Evolutionary conservation across 64 coral and sea anemone genomes (phyloP), one percentile per base, ranked within the genome.

Genomic region (Pocillopora verrucosa): DNA sequence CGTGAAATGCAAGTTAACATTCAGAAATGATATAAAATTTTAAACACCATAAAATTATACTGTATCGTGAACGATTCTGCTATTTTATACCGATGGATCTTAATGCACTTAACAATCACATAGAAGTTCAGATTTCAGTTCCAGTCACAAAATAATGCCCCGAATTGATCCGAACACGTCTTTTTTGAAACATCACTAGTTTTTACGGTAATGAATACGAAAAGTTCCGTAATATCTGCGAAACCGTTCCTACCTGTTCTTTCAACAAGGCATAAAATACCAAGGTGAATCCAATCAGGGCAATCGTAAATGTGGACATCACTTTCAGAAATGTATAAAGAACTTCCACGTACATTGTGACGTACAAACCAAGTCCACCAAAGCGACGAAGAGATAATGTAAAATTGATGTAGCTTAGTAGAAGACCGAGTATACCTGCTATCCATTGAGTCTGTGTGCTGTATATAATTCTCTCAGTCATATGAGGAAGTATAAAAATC

Each of bases 271-370:
- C 56, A 16, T 92, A 83, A 56, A 92, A 96, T 36, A 93, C 76
- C 11, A 93, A 72, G 16, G 74, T 38, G 57, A 63, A 92, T 10
- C 90, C 79, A 9, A 92, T 25, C 7, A 96, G 34, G n/a, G 84
- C 88, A 2, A 96, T 74, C 1, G 87, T 51, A 61, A 96, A 96
- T 0, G 92, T 87, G 22, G 59, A 69, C 36, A 96, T 73, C 12
- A 96, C 90, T 73, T 89, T 96, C 3, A 89, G 2, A 59, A 96
- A 96, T 2, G 94, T 92, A 24, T 73, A 76, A 4, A 88, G 64
- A 5, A 96, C 90, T 58, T 96, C 90, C 9, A 92, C 24, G 60
- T 90, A 96, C 91, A 93, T 90, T 3, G 91, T 79, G 10, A 93
- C 82, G 34, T 96, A 93, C 65, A 93, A 77, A 2, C 91, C 94